Percentiles rank a stretch among this genome's conserved stretches.
These are phyloP conservation scores for Amphimedon queenslandica DNA, from an alignment of 37 sponge, comb jelly and placozoan species.

Conservation along the genomic window DNA sequence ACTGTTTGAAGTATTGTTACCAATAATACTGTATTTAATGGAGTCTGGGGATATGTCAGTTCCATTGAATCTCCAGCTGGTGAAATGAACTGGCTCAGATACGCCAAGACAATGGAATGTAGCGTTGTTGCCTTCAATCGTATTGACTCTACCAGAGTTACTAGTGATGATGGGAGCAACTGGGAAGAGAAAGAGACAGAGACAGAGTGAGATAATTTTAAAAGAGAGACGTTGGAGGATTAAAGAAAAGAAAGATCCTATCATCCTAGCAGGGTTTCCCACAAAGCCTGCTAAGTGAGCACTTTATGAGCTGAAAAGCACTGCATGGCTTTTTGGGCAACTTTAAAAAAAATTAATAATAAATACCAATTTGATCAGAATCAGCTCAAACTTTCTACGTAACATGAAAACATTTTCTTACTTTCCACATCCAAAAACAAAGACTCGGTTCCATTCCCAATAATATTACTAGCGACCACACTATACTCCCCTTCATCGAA, in stretches of 20 bases:
- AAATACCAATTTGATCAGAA: too few relatives aligned
- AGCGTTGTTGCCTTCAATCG: not conserved
- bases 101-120: slow-evolving; percentile 3
- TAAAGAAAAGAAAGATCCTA: slow-evolving; percentile 8
- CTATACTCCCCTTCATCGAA: slow-evolving; percentile 25
- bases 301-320: too few relatives aligned
- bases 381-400: not conserved
- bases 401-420: slow-evolving; percentile 3
- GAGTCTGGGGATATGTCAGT: not conserved
- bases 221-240: not conserved
- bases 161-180: not conserved
- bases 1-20: not conserved
- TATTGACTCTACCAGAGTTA: not conserved
- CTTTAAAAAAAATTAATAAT: too few relatives aligned
- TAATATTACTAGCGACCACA: slow-evolving; percentile 7
- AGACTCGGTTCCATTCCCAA: slow-evolving; percentile 10
- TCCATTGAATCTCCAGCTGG: slow-evolving; percentile 14
- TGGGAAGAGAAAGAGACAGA: not conserved
- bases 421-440: slow-evolving; percentile 16
- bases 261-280: too few relatives aligned
- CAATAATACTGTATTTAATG: too few relatives aligned
- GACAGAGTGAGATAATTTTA: not conserved
- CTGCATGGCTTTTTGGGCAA: too few relatives aligned
- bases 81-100: slow-evolving; percentile 8
- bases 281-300: too few relatives aligned